phyloP scores from a whole-genome alignment of 2,888 invertebrate genomes.

The Dasysyrphus albostriatus region DNA sequence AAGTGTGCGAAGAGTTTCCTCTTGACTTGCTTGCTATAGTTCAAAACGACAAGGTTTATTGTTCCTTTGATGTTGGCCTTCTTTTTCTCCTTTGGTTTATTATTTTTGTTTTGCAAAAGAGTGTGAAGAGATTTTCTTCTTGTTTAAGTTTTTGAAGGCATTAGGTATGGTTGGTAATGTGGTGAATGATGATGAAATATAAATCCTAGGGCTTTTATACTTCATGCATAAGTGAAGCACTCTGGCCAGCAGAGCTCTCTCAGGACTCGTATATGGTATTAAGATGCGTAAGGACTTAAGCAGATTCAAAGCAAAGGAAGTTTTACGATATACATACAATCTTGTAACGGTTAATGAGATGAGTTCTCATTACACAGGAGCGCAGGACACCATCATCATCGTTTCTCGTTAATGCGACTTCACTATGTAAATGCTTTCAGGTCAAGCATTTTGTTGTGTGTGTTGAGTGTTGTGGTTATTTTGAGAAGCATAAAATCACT shows the following conservation, averaged over 20 bases:
- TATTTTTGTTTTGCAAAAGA: not conserved
- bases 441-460: slow-evolving; percentile 40
- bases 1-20: slow-evolving; percentile 12
- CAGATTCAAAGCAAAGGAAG: not conserved
- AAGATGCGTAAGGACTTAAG: slow-evolving; percentile 9
- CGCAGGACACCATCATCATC: slow-evolving; percentile 14
- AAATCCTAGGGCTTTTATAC: slow-evolving; percentile 12
- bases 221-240: slow-evolving; percentile 25
- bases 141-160: slow-evolving; percentile 12
- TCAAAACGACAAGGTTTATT: not conserved
- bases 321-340: not conserved
- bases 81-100: not conserved
- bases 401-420: slow-evolving; percentile 30
- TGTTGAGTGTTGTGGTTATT: slow-evolving; percentile 1
- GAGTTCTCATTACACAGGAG: slow-evolving; percentile 36
- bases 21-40: slow-evolving; percentile 4
- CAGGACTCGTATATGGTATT: not conserved
- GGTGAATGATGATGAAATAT: slow-evolving; percentile 16
- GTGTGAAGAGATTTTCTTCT: slow-evolving; percentile 30
- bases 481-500: slow-evolving; percentile 31
- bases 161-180: not conserved
- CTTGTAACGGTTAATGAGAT: slow-evolving; percentile 37
- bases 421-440: slow-evolving; percentile 33
- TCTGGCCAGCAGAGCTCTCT: slow-evolving; percentile 3
- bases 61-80: slow-evolving; percentile 37